Conservation (phyloP, 2,797 vertebrate genomes). For the Smutsia gigantea region DNA sequence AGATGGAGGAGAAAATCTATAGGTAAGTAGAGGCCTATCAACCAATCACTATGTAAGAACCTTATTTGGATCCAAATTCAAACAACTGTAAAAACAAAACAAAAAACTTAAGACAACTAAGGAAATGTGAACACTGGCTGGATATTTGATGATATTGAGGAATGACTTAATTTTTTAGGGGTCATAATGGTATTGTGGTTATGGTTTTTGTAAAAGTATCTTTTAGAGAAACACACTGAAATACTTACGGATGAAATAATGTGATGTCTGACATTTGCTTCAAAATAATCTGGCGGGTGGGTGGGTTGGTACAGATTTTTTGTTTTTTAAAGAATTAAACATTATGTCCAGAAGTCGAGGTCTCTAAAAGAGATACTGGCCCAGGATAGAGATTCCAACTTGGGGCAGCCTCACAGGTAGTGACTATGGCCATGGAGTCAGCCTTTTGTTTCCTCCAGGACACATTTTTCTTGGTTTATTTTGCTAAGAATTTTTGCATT, state of each 20-base stretch:
- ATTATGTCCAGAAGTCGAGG: background rate
- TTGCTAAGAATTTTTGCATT: background rate
- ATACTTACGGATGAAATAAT: background rate
- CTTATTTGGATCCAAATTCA: background rate
- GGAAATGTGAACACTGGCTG: background rate
- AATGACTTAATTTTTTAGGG: background rate
- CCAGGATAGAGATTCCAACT: background rate
- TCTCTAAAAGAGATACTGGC: slow-evolving; percentile 20
- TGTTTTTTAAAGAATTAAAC: background rate
- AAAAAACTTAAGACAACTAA: background rate
- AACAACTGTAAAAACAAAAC: background rate
- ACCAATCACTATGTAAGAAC: background rate
- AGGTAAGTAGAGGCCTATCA: background rate
- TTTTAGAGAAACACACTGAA: background rate
- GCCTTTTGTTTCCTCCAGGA: background rate
- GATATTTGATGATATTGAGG: background rate
- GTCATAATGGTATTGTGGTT: background rate
- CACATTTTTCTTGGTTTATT: slow-evolving; percentile 4
- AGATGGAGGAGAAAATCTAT: background rate
- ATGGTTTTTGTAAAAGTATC: background rate
- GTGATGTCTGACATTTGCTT: background rate
- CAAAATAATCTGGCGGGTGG: background rate
- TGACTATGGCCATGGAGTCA: background rate
- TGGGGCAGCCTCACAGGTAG: background rate
- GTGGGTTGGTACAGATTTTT: no score